Evolutionary conservation across 2,797 vertebrate genomes (phyloP).

Genomic region (Arrhamphus sclerolepis): DNA sequence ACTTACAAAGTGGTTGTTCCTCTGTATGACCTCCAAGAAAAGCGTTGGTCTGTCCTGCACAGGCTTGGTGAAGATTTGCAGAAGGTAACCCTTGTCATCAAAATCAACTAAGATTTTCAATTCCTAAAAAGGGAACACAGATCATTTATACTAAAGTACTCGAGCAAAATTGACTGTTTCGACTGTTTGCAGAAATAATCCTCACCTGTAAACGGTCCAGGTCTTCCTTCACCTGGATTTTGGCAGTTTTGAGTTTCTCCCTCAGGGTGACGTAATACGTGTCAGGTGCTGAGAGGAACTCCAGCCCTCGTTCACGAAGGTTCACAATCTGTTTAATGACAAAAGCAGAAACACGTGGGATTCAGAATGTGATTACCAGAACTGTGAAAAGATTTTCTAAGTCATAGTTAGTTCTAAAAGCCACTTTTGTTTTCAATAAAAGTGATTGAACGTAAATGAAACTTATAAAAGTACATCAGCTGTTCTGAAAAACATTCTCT

Average conservation of each 20-base stretch:
- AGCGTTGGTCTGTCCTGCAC: constrained; percentile 86
- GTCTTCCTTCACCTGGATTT: constrained; percentile 87
- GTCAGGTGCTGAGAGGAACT: constrained; percentile 84
- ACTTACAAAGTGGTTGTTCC: constrained; percentile 85
- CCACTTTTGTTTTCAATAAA: no score
- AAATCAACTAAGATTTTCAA: constrained; percentile 86
- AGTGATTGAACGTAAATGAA: no score
- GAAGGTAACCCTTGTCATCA: constrained; percentile 88
- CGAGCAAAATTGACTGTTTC: not conserved
- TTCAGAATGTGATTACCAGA: constrained; percentile 13
- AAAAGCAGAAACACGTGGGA: constrained; percentile 1
- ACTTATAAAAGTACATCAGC: no score
- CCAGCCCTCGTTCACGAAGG: constrained; percentile 82
- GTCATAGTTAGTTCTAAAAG: no score
- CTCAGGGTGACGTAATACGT: constrained; percentile 79
- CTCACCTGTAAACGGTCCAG: constrained; percentile 82
- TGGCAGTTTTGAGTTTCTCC: constrained; percentile 81
- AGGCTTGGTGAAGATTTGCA: constrained; percentile 88
- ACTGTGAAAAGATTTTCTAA: constrained; percentile 3
- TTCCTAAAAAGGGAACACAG: constrained; percentile 66
- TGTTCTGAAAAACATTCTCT: no score
- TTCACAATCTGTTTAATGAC: constrained; percentile 77
- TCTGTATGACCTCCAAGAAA: constrained; percentile 87
- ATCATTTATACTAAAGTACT: not conserved
- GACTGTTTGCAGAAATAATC: not conserved